Evolutionary conservation across 2,113 vertebrate genomes (phyloP).

Genomic region (Misgurnus mizolepis): DNA sequence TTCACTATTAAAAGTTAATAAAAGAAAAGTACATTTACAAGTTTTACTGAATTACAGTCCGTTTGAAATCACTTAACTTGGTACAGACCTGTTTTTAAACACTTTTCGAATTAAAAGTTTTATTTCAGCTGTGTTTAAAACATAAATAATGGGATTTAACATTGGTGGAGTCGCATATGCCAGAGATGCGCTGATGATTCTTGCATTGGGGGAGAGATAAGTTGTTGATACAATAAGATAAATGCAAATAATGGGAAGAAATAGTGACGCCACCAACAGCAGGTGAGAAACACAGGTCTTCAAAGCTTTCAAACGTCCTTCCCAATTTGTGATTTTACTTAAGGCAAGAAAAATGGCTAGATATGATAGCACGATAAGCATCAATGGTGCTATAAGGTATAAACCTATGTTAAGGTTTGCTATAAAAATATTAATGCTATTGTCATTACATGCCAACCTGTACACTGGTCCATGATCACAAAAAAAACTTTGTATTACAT

Average conservation of each 20-base stretch:
- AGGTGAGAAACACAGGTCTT: constrained; percentile 53
- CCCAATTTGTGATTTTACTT: constrained; percentile 51
- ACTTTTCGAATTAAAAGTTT: constrained; percentile 26
- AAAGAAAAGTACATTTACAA: neutral
- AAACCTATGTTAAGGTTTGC: constrained; percentile 12
- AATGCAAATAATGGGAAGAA: constrained; percentile 33
- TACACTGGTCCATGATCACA: constrained; percentile 58
- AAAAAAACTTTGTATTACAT: constrained; percentile 52
- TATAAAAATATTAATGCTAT: constrained; percentile 37
- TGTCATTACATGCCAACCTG: constrained; percentile 54
- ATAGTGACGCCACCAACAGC: constrained; percentile 46
- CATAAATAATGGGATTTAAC: constrained; percentile 58
- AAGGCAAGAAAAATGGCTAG: constrained; percentile 44
- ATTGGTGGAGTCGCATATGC: constrained; percentile 45
- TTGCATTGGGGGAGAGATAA: constrained; percentile 40
- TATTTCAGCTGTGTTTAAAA: constrained; percentile 53
- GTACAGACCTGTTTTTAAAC: neutral
- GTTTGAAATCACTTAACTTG: neutral
- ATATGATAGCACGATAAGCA: constrained; percentile 46
- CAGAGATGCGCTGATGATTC: constrained; percentile 49
- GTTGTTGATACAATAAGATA: constrained; percentile 6
- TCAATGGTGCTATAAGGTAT: constrained; percentile 46
- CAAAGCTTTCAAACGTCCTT: constrained; percentile 45
- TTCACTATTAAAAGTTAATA: too few species aligned
- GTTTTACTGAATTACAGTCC: neutral